These are phyloP conservation scores for Pseudococcus viburni DNA, from an alignment of 2,888 invertebrate genomes.

Conservation along the genomic window DNA sequence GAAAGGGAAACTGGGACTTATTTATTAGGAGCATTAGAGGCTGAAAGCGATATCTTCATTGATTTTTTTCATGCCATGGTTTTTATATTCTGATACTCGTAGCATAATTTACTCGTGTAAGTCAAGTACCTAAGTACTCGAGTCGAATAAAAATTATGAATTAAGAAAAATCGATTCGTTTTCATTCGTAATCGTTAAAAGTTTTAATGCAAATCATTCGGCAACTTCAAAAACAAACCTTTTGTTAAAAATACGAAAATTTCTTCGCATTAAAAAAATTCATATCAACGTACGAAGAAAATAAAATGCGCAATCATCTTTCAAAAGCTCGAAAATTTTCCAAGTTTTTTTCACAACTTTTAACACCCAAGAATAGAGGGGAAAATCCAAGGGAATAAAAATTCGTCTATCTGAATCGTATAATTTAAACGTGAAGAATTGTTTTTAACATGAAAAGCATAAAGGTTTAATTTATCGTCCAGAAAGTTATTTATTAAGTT, in stretches of 20 bases:
- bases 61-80: neutral
- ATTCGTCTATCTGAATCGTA: neutral
- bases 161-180: neutral
- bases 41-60: neutral
- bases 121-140: neutral
- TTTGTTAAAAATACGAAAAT: neutral
- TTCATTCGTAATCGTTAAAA: conserved; percentile 1
- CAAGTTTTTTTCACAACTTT: neutral
- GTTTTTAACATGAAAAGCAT: neutral
- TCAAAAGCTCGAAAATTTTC: neutral
- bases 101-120: neutral
- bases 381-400: neutral
- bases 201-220: neutral
- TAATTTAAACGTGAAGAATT: too few species aligned
- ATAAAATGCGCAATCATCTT: neutral
- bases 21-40: neutral
- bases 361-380: neutral
- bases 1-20: neutral
- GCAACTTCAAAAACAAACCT: neutral
- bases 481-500: conserved; percentile 38
- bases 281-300: neutral
- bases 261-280: neutral
- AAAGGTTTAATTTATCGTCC: neutral
- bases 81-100: neutral
- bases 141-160: neutral